Conservation (phyloP, 2,797 vertebrate species). For the Limnodromus scolopaceus region DNA sequence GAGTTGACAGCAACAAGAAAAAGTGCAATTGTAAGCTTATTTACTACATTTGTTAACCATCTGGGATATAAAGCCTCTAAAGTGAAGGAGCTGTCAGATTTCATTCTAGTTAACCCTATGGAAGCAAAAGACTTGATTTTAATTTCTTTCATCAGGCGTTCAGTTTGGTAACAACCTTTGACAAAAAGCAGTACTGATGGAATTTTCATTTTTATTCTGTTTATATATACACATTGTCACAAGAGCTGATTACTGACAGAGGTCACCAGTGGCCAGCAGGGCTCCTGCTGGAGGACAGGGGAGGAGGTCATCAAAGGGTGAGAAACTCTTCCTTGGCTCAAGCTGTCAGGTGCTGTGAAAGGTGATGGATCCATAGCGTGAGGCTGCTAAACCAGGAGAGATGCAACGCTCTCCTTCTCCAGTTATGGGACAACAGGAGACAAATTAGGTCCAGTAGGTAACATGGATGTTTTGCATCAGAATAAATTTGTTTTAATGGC, state of each 20-base stretch:
- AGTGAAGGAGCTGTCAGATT: constrained; percentile 31
- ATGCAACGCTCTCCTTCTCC: accelerated
- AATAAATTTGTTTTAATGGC: not conserved
- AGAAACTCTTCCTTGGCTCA: not conserved
- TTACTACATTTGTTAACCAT: constrained; percentile 58
- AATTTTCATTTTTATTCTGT: not conserved
- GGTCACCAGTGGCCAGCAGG: not conserved
- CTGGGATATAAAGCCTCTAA: constrained; percentile 33
- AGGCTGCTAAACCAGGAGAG: not conserved
- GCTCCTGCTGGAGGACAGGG: not conserved
- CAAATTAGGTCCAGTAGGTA: not conserved
- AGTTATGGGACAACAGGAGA: accelerated
- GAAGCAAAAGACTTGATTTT: not conserved
- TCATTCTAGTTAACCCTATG: constrained; percentile 27
- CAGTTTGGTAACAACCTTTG: not conserved
- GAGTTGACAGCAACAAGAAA: constrained; percentile 42
- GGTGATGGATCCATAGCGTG: not conserved
- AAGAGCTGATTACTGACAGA: not conserved
- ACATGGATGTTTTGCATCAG: not conserved
- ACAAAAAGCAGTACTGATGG: not conserved
- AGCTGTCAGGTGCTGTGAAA: not conserved
- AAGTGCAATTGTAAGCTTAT: constrained; percentile 57
- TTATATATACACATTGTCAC: not conserved
- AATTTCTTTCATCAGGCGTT: constrained; percentile 12
- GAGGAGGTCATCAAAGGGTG: not conserved